Evolutionary conservation across 2,797 vertebrate species (phyloP).

Genomic region (Glossophaga mutica): DNA sequence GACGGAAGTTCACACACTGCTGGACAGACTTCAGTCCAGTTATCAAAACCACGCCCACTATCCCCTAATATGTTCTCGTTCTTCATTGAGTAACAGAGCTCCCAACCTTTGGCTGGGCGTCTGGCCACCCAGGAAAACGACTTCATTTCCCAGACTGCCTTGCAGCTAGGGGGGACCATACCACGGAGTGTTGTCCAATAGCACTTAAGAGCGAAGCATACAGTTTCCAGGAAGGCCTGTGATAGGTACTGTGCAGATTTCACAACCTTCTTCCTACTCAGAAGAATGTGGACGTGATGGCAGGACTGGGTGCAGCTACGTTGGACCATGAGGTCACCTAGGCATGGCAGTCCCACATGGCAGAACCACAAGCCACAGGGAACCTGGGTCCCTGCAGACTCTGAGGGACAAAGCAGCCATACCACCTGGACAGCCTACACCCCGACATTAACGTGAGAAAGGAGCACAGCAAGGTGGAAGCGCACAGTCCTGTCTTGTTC

Average conservation of each 20-base stretch:
- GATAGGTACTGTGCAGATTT: not conserved
- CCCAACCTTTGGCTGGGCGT: not conserved
- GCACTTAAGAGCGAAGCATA: not conserved
- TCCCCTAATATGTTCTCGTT: not conserved
- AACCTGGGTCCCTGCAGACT: not conserved
- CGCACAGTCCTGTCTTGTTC: not conserved
- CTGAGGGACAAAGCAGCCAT: not conserved
- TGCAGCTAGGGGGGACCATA: not conserved
- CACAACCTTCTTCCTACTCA: not conserved
- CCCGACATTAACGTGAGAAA: not conserved
- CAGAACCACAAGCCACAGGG: not conserved
- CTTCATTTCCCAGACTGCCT: not conserved
- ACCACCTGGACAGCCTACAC: not conserved
- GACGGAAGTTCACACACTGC: not conserved
- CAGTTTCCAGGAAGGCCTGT: not conserved
- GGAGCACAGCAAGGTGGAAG: not conserved
- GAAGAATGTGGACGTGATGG: not conserved
- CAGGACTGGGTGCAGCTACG: not conserved
- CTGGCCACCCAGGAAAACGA: not conserved
- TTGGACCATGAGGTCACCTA: not conserved
- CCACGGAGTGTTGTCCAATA: not conserved
- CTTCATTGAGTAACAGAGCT: not conserved
- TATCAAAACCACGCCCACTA: not conserved
- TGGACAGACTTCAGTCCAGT: not conserved
- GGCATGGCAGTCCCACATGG: not conserved